A percentile compares a stretch with the other conserved stretches of the same genome.
Evolutionary conservation across 2,888 invertebrate species (phyloP).

Genomic region (Melitaea athalia): DNA sequence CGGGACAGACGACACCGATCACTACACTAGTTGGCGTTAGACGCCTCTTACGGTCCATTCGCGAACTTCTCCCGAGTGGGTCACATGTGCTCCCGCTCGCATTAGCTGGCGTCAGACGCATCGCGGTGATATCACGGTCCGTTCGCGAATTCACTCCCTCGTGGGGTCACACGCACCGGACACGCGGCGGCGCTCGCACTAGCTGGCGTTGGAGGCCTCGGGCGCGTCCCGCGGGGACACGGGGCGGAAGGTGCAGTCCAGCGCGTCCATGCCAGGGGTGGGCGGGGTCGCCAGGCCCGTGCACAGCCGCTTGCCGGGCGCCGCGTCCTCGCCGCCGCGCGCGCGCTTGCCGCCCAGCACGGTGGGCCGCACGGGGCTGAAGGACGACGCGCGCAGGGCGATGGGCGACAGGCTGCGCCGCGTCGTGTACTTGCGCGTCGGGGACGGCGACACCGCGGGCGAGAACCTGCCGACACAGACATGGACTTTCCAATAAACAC

Average conservation of each 20-base stretch:
- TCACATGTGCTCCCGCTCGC: too few relatives aligned
- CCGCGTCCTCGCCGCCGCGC: slow-evolving; percentile 83
- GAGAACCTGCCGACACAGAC: too few relatives aligned
- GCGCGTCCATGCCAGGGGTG: slow-evolving; percentile 71
- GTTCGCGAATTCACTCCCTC: too few relatives aligned
- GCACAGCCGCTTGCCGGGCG: slow-evolving; percentile 71
- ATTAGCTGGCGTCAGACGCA: too few relatives aligned
- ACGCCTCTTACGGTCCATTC: too few relatives aligned
- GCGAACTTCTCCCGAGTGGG: too few relatives aligned
- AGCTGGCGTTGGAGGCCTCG: slow-evolving; percentile 20
- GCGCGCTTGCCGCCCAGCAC: slow-evolving; percentile 83
- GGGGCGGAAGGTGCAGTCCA: slow-evolving; percentile 77
- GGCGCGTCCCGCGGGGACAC: slow-evolving; percentile 68
- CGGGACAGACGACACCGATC: too few relatives aligned
- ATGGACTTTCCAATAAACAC: too few relatives aligned
- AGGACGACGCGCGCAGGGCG: slow-evolving; percentile 88
- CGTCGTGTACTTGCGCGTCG: slow-evolving; percentile 91
- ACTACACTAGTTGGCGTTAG: too few relatives aligned
- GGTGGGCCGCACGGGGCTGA: slow-evolving; percentile 85
- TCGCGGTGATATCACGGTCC: too few relatives aligned
- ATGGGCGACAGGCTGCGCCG: slow-evolving; percentile 95
- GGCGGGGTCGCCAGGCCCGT: slow-evolving; percentile 68
- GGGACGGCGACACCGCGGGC: slow-evolving; percentile 89
- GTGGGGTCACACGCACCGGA: too few relatives aligned
- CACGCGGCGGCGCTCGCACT: neutral